phyloP scores from a whole-genome alignment of 2,888 invertebrate genomes.

The Gasteruption jaculator region DNA sequence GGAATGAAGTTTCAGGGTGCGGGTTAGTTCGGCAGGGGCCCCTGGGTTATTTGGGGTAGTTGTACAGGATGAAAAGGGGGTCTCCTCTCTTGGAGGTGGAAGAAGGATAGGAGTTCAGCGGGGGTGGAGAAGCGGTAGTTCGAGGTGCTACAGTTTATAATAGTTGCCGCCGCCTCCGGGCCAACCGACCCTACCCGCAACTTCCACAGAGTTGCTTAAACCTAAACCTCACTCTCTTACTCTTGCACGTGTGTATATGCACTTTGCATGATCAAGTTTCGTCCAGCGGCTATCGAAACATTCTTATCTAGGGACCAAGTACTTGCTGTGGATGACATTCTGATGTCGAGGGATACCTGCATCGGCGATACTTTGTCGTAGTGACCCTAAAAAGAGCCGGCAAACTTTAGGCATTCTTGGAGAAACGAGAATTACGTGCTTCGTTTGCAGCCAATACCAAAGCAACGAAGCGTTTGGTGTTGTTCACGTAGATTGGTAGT shows the following conservation, averaged over 20 bases:
- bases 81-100: constrained; percentile 9
- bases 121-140: constrained; percentile 45
- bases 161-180: constrained; percentile 49
- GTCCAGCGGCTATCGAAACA: constrained; percentile 26
- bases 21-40: constrained; percentile 45
- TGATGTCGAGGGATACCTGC: too few relatives aligned
- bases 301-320: too few relatives aligned
- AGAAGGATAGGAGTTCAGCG: constrained; percentile 24
- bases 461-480: too few relatives aligned
- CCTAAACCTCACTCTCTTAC: constrained; percentile 30
- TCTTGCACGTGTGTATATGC: background rate
- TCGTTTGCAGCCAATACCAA: too few relatives aligned
- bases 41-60: constrained; percentile 44
- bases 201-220: constrained; percentile 51
- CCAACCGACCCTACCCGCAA: constrained; percentile 44
- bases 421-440: too few relatives aligned
- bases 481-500: too few relatives aligned
- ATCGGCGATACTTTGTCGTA: too few relatives aligned
- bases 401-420: too few relatives aligned
- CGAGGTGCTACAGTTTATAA: constrained; percentile 53
- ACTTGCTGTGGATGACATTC: too few relatives aligned
- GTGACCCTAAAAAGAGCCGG: too few relatives aligned
- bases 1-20: constrained; percentile 37
- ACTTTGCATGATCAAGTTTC: constrained; percentile 34
- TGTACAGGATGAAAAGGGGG: constrained; percentile 19